Conservation (phyloP, 1,140 invertebrate species). For the Formica selysi region DNA sequence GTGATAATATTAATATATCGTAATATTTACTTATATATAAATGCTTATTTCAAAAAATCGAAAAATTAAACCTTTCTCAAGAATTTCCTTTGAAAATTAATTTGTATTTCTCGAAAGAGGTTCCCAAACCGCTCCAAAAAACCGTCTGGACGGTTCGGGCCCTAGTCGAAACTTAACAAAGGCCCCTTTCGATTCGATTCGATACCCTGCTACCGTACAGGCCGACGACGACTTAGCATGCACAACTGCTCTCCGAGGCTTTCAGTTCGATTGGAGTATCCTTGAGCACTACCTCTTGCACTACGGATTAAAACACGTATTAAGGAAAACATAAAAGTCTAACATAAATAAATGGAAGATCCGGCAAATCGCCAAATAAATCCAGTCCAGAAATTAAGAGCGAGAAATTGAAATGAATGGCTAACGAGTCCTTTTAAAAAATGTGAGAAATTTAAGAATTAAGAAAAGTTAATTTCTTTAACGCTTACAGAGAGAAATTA, state of each 20-base stretch:
- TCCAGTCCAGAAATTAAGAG: conserved; percentile 46
- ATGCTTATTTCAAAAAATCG: background rate
- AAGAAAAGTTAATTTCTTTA: background rate
- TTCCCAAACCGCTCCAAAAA: conserved; percentile 22
- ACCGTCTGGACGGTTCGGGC: background rate
- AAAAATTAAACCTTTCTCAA: background rate
- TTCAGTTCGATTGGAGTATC: conserved; percentile 97
- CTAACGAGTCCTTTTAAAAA: conserved; percentile 10
- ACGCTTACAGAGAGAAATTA: too few species aligned
- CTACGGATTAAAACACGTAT: conserved; percentile 89
- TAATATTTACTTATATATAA: conserved; percentile 7
- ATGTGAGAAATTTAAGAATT: background rate
- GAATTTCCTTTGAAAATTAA: conserved; percentile 21
- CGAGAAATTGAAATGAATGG: conserved; percentile 39
- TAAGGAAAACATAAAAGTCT: conserved; percentile 89
- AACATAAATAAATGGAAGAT: conserved; percentile 79
- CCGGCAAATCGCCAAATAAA: conserved; percentile 45
- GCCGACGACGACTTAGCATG: conserved; percentile 90
- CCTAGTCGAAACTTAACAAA: conserved; percentile 26
- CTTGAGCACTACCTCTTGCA: conserved; percentile 99
- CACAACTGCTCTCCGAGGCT: conserved; percentile 96
- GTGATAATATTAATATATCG: conserved; percentile 32
- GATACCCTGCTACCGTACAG: conserved; percentile 75
- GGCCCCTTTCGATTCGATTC: conserved; percentile 45
- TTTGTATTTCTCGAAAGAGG: background rate